Conservation (phyloP, 1,140 invertebrate genomes). For the Stenopsyche tienmushanensis region DNA sequence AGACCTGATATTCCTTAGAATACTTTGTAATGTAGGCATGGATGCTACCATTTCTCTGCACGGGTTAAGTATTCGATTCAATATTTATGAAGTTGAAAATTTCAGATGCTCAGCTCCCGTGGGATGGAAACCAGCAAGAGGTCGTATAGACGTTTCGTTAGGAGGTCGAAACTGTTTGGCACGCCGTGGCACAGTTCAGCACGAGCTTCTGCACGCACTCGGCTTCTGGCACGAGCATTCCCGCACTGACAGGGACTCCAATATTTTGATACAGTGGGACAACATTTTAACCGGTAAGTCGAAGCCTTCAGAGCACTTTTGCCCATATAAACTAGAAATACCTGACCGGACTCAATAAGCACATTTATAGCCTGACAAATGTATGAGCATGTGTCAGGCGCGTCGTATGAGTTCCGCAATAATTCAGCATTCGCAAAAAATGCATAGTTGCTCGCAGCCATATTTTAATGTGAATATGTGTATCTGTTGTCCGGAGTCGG, state of each 20-base stretch:
- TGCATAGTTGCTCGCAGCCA: no score
- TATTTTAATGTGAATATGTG: no score
- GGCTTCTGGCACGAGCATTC: slow-evolving; percentile 57
- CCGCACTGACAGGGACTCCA: slow-evolving; percentile 51
- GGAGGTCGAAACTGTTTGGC: slow-evolving; percentile 42
- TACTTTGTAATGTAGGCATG: no score
- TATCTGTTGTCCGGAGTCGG: no score
- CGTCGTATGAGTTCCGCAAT: neutral
- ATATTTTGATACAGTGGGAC: slow-evolving; percentile 51
- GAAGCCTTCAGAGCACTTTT: neutral
- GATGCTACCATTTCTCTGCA: no score
- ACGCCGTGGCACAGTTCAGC: slow-evolving; percentile 51
- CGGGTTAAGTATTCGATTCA: no score
- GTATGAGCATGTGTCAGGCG: neutral
- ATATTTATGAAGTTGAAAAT: slow-evolving; percentile 1
- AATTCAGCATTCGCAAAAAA: neutral
- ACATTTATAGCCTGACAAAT: neutral
- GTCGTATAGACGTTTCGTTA: slow-evolving; percentile 43
- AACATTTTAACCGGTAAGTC: slow-evolving; percentile 50
- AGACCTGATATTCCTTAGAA: no score
- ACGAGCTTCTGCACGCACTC: slow-evolving; percentile 57
- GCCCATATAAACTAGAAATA: no score
- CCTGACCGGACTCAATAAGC: no score
- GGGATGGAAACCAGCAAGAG: slow-evolving; percentile 44
- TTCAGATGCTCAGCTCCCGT: slow-evolving; percentile 48